A percentile compares a stretch with the other conserved stretches of the same genome.
These are phyloP conservation scores for Lasioglossum albipes DNA, from an alignment of 1,140 invertebrate species.

Conservation along the genomic window DNA sequence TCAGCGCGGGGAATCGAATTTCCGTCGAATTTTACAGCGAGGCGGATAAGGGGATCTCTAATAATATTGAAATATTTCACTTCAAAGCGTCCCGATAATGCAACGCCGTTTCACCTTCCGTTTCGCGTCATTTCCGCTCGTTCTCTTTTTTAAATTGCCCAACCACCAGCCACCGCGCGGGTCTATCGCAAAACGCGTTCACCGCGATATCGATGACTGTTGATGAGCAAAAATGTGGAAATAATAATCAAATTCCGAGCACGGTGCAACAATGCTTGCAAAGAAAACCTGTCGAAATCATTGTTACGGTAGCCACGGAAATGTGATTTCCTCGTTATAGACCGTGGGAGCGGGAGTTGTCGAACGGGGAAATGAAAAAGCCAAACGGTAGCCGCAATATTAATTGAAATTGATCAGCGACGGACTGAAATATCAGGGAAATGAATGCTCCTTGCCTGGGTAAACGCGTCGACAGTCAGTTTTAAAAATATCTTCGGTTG, in stretches of 20 bases:
- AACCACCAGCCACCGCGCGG: no score
- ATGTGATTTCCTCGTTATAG: slow-evolving; percentile 12
- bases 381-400: slow-evolving; percentile 12
- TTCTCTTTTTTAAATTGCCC: background rate
- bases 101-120: background rate
- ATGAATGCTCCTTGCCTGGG: slow-evolving; percentile 7
- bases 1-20: background rate
- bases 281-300: background rate
- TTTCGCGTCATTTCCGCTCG: background rate
- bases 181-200: no score
- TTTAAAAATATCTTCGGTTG: no score
- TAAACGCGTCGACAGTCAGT: background rate
- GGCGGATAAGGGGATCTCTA: background rate
- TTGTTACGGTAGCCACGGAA: slow-evolving; percentile 7
- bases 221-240: background rate
- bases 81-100: background rate
- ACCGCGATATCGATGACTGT: no score
- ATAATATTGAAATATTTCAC: slow-evolving; percentile 14
- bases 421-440: slow-evolving; percentile 23
- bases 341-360: background rate
- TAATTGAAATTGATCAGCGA: slow-evolving; percentile 38
- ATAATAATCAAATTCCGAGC: background rate
- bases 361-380: slow-evolving; percentile 22
- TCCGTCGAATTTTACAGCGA: background rate
- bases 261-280: background rate